These are phyloP conservation scores for Lepidonotus clava DNA, from an alignment of 2,888 invertebrate species.

Conservation along the genomic window DNA sequence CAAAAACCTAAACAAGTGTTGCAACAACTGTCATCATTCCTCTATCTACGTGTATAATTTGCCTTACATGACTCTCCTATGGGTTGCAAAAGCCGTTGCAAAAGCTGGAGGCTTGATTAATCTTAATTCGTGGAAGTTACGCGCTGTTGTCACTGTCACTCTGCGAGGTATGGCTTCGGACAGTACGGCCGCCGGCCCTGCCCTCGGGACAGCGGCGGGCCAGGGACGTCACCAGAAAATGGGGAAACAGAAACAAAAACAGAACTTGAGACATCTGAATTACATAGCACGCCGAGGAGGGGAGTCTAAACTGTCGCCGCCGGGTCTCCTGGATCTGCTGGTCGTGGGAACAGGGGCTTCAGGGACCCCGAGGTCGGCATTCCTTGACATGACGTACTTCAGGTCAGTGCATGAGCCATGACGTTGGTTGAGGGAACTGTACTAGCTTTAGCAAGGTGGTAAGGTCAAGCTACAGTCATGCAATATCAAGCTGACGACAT, in stretches of 20 bases:
- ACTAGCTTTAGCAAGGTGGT: no score
- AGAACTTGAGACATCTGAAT: conserved; percentile 12
- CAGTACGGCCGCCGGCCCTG: not conserved
- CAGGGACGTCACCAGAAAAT: not conserved
- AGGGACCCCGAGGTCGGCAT: conserved; percentile 59
- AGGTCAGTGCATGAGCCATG: no score
- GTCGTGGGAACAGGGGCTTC: conserved; percentile 61
- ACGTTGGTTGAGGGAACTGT: no score
- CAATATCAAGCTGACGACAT: no score
- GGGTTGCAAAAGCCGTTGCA: not conserved
- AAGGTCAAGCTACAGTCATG: no score
- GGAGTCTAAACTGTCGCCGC: conserved; percentile 49
- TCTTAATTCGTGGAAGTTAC: not conserved
- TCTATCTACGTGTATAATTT: not conserved
- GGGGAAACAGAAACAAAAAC: not conserved
- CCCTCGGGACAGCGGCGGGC: not conserved
- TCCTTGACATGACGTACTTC: conserved; percentile 59
- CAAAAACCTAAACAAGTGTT: not conserved
- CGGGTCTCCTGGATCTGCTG: conserved; percentile 58
- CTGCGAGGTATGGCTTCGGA: not conserved
- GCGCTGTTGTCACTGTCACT: not conserved
- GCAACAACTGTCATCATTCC: not conserved
- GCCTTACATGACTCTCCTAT: not conserved
- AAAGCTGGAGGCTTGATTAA: not conserved
- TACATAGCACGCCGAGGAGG: conserved; percentile 23